phyloP scores from a whole-genome alignment of 2,113 vertebrate genomes.

The Neopipo cinnamomea region DNA sequence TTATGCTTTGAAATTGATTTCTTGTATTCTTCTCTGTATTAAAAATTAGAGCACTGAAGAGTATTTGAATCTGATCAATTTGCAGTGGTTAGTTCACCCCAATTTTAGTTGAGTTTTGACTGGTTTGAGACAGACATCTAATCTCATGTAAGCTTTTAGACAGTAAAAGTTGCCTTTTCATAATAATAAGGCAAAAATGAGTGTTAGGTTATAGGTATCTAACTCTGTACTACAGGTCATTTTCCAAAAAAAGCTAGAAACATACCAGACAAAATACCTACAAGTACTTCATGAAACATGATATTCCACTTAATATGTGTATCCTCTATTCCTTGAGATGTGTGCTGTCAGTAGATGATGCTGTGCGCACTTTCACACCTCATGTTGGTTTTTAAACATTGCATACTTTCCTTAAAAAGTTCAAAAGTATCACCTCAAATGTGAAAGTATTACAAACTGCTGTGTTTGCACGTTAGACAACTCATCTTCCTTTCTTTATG shows the following conservation, averaged over 20 bases:
- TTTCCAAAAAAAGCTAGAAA: constrained; percentile 13
- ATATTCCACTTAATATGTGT: constrained; percentile 4
- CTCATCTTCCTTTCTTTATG: constrained; percentile 28
- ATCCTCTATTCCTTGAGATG: neutral
- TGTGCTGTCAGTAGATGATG: neutral
- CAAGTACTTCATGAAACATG: neutral
- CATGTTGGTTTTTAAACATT: constrained; percentile 60
- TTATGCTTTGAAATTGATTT: constrained; percentile 71
- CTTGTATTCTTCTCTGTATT: constrained; percentile 61
- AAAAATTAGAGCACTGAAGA: constrained; percentile 63
- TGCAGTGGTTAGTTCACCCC: constrained; percentile 25
- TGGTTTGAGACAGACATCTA: neutral
- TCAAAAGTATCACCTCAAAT: constrained; percentile 60
- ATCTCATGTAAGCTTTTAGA: neutral
- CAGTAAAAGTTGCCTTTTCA: neutral
- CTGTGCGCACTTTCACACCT: neutral
- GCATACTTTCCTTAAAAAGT: constrained; percentile 64
- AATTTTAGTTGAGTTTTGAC: neutral
- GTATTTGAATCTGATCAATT: constrained; percentile 58
- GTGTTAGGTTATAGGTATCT: neutral
- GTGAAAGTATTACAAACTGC: constrained; percentile 49
- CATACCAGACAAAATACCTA: neutral
- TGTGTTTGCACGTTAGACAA: constrained; percentile 56
- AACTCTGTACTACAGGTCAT: neutral
- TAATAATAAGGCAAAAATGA: neutral